phyloP scores from a whole-genome alignment of 2,888 invertebrate species.

The Allygus modestus region DNA sequence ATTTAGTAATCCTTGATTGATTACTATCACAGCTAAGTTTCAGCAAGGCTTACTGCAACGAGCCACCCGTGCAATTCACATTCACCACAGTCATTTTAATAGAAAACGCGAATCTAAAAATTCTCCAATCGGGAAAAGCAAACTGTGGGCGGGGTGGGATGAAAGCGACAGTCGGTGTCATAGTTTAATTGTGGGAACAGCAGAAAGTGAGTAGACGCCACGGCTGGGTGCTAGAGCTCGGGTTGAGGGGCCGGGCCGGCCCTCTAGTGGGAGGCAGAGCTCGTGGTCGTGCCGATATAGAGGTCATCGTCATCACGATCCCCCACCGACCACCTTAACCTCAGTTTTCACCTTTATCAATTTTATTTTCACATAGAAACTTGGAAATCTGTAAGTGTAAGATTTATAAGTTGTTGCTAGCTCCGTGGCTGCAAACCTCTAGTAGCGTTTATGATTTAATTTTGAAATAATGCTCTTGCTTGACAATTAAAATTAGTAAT shows the following conservation, averaged over 20 bases:
- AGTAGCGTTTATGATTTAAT: too few relatives aligned
- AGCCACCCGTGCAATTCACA: too few relatives aligned
- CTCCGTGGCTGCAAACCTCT: too few relatives aligned
- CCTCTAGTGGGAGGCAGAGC: background rate
- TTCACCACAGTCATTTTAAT: background rate
- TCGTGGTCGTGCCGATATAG: background rate
- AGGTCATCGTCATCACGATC: background rate
- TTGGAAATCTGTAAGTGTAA: background rate
- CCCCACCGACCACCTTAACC: background rate
- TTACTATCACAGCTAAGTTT: too few relatives aligned
- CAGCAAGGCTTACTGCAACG: too few relatives aligned
- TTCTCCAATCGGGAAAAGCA: background rate
- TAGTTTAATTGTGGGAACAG: conserved; percentile 37
- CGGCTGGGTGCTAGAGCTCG: background rate
- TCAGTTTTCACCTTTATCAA: background rate
- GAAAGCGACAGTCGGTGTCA: background rate
- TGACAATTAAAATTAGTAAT: too few relatives aligned
- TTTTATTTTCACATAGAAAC: background rate
- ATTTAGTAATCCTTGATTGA: too few relatives aligned
- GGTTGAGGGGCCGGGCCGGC: background rate
- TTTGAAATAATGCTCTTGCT: too few relatives aligned
- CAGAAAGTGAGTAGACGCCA: conserved; percentile 4
- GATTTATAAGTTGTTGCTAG: too few relatives aligned
- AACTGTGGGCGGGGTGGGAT: background rate
- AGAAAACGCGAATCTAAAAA: background rate